These are phyloP conservation scores for Diuraphis noxia DNA, from an alignment of 1,140 invertebrate genomes.

Conservation along the genomic window DNA sequence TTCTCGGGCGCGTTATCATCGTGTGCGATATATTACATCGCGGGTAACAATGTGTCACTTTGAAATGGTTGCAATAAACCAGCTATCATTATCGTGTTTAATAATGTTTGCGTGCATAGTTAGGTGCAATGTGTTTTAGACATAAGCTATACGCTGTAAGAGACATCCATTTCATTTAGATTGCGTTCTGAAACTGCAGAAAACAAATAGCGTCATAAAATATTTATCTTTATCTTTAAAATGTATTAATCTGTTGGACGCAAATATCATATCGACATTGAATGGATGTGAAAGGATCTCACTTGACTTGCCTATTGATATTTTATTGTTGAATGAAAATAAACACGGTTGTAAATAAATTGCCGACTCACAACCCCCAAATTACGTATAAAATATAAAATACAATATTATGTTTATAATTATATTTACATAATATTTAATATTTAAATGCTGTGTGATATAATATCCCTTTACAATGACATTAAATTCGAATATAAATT, in stretches of 20 bases:
- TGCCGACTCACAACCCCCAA: not conserved
- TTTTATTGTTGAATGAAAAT: not conserved
- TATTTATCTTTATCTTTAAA: not conserved
- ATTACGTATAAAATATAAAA: too few relatives aligned
- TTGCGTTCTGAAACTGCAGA: not conserved
- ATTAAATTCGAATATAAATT: too few relatives aligned
- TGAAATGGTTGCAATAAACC: not conserved
- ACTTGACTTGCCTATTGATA: not conserved
- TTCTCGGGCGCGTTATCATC: not conserved
- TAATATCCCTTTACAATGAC: not conserved
- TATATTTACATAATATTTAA: too few relatives aligned
- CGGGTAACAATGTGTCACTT: not conserved
- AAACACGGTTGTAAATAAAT: not conserved
- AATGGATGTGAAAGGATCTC: not conserved
- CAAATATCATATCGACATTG: not conserved
- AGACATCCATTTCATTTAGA: not conserved
- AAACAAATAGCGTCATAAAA: not conserved
- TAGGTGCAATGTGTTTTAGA: not conserved
- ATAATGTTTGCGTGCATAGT: not conserved
- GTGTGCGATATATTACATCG: not conserved
- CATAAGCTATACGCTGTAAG: not conserved
- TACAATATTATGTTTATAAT: too few relatives aligned
- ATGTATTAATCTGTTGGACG: not conserved
- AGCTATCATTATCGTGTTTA: not conserved
- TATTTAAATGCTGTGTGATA: too few relatives aligned